phyloP scores from a whole-genome alignment of 1,140 invertebrate genomes.

The Babylonia areolata region DNA sequence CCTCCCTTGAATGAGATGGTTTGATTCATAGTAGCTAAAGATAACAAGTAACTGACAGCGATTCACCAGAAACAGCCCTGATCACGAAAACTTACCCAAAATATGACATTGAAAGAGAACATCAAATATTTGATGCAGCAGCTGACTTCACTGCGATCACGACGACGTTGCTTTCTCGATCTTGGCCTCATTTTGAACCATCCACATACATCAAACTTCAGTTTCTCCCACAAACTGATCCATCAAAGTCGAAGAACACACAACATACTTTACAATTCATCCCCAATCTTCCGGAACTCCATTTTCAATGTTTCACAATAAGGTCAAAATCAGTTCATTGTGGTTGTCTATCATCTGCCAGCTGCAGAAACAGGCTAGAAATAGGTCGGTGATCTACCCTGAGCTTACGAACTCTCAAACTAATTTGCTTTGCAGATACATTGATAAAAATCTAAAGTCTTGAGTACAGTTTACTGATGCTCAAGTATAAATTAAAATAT shows the following conservation, averaged over 20 bases:
- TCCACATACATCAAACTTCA: neutral
- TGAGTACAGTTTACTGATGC: too few relatives aligned
- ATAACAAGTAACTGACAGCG: neutral
- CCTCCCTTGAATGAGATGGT: too few relatives aligned
- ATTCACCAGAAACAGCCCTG: neutral
- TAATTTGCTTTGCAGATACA: neutral
- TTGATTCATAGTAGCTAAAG: too few relatives aligned
- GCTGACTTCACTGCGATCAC: conserved; percentile 86
- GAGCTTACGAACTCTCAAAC: conserved; percentile 32
- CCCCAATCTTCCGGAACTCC: neutral
- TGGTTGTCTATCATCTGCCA: neutral
- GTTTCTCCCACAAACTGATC: neutral
- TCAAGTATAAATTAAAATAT: neutral
- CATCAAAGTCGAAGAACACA: neutral
- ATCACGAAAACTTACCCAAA: conserved; percentile 87
- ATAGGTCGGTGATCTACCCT: conserved; percentile 37
- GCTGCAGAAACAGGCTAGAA: conserved; percentile 19
- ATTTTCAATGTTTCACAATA: neutral
- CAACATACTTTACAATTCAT: conserved; percentile 8
- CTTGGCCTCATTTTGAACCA: conserved; percentile 35
- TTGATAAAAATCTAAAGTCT: too few relatives aligned
- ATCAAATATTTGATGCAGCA: conserved; percentile 98
- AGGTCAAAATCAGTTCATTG: conserved; percentile 11
- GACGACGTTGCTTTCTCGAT: conserved; percentile 52
- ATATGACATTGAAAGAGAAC: conserved; percentile 97